phyloP scores from a whole-genome alignment of 1,140 invertebrate species.

The Acromyrmex heyeri region DNA sequence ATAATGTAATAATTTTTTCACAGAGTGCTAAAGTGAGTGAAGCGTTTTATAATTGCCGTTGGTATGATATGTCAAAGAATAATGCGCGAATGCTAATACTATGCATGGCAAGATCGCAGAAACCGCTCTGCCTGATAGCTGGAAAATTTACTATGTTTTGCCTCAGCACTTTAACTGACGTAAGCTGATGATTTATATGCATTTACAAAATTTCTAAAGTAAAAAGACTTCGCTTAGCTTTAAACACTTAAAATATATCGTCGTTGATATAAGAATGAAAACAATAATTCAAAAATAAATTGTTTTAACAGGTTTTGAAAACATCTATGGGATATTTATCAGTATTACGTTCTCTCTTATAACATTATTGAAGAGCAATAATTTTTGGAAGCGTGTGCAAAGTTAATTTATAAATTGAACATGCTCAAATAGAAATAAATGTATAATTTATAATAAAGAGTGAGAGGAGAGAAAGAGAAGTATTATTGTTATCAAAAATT shows the following conservation, averaged over 20 bases:
- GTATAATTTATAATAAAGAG: conserved; percentile 15
- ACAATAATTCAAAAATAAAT: background rate
- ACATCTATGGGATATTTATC: conserved; percentile 73
- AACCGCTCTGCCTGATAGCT: conserved; percentile 69
- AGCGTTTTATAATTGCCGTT: conserved; percentile 68
- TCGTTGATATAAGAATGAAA: background rate
- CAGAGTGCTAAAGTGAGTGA: conserved; percentile 68
- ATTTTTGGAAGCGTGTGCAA: background rate
- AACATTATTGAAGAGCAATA: background rate
- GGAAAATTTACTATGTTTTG: conserved; percentile 74
- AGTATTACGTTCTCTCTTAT: conserved; percentile 70
- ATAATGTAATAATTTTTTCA: background rate
- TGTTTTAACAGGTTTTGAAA: conserved; percentile 65
- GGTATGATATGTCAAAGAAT: conserved; percentile 68
- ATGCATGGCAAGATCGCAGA: conserved; percentile 73
- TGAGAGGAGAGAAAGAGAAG: background rate
- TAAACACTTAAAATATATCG: background rate
- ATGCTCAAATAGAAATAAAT: conserved; percentile 25
- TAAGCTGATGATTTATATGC: conserved; percentile 45
- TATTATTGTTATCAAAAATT: background rate
- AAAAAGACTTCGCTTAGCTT: background rate
- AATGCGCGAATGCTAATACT: conserved; percentile 67
- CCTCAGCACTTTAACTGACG: conserved; percentile 69
- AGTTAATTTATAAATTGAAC: conserved; percentile 14
- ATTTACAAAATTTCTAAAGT: background rate